Evolutionary conservation across 2,888 invertebrate species (phyloP).

Genomic region (Muscina levida): DNA sequence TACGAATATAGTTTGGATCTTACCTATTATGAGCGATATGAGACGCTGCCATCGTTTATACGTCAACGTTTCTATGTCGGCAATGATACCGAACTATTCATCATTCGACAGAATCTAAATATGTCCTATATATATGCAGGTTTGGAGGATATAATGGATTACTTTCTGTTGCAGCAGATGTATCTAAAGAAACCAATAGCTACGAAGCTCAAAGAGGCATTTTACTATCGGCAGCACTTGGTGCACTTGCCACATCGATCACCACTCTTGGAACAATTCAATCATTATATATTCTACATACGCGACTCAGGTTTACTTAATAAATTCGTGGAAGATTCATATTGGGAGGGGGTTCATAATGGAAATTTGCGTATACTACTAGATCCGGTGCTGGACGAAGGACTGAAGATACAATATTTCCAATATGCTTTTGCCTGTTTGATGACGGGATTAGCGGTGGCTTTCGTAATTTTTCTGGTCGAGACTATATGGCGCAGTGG

Average conservation of each 20-base stretch:
- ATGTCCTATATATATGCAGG: constrained; percentile 58
- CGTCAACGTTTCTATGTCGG: constrained; percentile 63
- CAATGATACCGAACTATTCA: constrained; percentile 54
- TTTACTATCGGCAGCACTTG: constrained; percentile 69
- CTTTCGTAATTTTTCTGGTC: constrained; percentile 11
- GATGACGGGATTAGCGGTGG: constrained; percentile 13
- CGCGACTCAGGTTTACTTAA: constrained; percentile 60
- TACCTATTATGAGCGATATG: constrained; percentile 13
- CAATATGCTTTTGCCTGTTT: constrained; percentile 38
- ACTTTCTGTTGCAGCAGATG: constrained; percentile 70
- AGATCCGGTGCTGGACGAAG: background rate
- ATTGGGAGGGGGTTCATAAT: constrained; percentile 68
- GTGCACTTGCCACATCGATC: constrained; percentile 69
- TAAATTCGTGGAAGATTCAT: constrained; percentile 67
- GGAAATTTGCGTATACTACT: constrained; percentile 66
- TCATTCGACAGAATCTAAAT: constrained; percentile 67
- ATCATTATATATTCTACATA: constrained; percentile 67
- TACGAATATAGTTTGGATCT: constrained; percentile 23
- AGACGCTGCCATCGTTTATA: background rate
- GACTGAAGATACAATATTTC: constrained; percentile 30
- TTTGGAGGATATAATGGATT: constrained; percentile 68
- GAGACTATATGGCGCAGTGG: constrained; percentile 21
- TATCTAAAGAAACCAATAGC: constrained; percentile 68
- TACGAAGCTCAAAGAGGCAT: constrained; percentile 64
- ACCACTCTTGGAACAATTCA: constrained; percentile 69